These are phyloP conservation scores for Sarcophaga bullata DNA, from an alignment of 1,140 invertebrate species.

Conservation along the genomic window DNA sequence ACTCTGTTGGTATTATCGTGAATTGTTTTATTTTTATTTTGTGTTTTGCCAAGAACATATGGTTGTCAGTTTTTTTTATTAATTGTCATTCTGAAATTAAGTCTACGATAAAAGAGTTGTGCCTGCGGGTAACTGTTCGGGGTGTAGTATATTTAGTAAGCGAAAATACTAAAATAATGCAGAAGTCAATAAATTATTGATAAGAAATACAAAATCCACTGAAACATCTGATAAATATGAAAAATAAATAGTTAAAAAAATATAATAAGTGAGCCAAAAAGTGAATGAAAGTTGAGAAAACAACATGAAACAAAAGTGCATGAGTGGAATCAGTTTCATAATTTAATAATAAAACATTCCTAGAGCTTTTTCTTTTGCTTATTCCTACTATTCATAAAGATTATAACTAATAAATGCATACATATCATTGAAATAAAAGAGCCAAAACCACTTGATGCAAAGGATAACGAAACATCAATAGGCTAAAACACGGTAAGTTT, in stretches of 20 bases:
- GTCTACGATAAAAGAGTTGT: not conserved
- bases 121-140: not conserved
- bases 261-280: not conserved
- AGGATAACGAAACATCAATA: not conserved
- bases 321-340: conserved; percentile 1
- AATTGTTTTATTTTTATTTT: not conserved
- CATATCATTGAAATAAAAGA: not conserved
- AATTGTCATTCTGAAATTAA: conserved; percentile 7
- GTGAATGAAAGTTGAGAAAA: not conserved
- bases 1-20: not conserved
- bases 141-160: not conserved
- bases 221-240: not conserved
- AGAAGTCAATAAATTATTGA: not conserved
- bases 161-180: not conserved
- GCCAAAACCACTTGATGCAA: not conserved
- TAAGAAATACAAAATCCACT: not conserved
- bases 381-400: not conserved
- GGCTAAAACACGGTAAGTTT: not conserved
- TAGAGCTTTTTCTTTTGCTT: not conserved
- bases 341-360: conserved; percentile 8
- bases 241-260: not conserved
- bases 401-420: not conserved
- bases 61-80: not conserved
- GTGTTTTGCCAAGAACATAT: not conserved
- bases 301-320: not conserved